Conservation (phyloP, 2,113 vertebrate genomes). For the Oceanodroma tethys region DNA sequence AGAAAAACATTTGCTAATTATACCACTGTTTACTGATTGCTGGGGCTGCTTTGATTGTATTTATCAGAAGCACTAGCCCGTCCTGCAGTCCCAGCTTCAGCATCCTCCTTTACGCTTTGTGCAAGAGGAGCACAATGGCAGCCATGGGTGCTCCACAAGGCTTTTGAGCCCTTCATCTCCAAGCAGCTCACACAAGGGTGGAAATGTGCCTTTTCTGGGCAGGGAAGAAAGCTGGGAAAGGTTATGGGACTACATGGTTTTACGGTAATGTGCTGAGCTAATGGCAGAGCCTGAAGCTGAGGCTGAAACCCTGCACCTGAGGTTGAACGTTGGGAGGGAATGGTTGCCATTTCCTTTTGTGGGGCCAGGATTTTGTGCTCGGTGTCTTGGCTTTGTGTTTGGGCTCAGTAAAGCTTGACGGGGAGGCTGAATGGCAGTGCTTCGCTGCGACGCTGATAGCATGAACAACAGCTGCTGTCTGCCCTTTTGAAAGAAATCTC, state of each 20-base stretch:
- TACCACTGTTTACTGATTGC: conserved; percentile 79
- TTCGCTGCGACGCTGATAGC: accelerated
- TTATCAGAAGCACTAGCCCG: conserved; percentile 42
- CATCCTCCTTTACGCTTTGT: not conserved
- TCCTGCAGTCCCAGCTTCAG: not conserved
- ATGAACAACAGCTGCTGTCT: not conserved
- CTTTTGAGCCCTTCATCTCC: not conserved
- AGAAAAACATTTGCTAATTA: conserved; percentile 80
- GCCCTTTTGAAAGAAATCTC: not conserved
- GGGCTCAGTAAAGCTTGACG: not conserved
- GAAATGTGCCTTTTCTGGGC: not conserved
- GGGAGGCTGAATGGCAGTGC: not conserved
- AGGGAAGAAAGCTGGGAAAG: not conserved
- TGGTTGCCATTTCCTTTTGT: not conserved
- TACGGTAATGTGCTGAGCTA: not conserved
- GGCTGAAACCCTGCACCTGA: not conserved
- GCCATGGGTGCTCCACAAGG: not conserved
- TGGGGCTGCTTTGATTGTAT: conserved; percentile 66
- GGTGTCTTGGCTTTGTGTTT: not conserved
- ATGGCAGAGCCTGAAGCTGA: not conserved
- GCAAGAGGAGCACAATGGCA: not conserved
- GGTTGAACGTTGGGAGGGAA: not conserved
- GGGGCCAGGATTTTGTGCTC: not conserved
- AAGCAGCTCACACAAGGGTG: not conserved
- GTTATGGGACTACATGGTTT: not conserved